Base-by-base conservation (phyloP, 2,888 invertebrate species). In the Stenichneumon culpator region DNA sequence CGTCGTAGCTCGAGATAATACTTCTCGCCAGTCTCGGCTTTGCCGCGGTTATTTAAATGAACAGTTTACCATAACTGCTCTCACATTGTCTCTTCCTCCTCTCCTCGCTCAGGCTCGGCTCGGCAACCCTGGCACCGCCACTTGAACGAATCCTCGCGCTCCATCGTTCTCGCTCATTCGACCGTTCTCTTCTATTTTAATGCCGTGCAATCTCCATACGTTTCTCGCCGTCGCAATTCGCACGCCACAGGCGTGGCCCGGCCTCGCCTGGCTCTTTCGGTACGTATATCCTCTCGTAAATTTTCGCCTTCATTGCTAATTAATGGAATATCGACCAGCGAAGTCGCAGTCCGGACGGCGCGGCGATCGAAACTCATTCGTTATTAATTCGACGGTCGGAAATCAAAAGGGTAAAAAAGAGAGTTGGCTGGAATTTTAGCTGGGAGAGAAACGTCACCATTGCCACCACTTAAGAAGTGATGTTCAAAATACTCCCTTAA, bases 41-140 rank as follows among this genome's bases (percentile, higher is more conserved):
- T 82, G 79, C 79, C 75, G 83, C 84, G 87, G 87, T 89, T 90
- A 91, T 91, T 91, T 88, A 90, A 91, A 89, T 88, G 87, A 90
- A 89, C 88, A 88, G 89, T 90, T 91, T 89, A 90, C 89, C 90
- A 88, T 87, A 88, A 90, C 88, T 89, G 84, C 88, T 86, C 88
- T 79, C 87, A 86, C 84, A 87, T 89, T 88, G 87, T 88, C 85
- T 87, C 88, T 81, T 83, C 74, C 86, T 80, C 84, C 73, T 86
- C 87, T 75, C 70, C 68, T 25, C 7, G 78, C 47, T 57, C 54
- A 39, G 67, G 74, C 81, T 14, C 73, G 69, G 73, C 67, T 72
- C 83, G 77, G 52, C 78, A 69, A 54, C 69, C 63, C 60, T 44
- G 50, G 78, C 77, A 73, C 79, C 54, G 72, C 75, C 84, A 80